These are phyloP conservation scores for Anas acuta DNA, from an alignment of 2,797 vertebrate species.

Conservation along the genomic window DNA sequence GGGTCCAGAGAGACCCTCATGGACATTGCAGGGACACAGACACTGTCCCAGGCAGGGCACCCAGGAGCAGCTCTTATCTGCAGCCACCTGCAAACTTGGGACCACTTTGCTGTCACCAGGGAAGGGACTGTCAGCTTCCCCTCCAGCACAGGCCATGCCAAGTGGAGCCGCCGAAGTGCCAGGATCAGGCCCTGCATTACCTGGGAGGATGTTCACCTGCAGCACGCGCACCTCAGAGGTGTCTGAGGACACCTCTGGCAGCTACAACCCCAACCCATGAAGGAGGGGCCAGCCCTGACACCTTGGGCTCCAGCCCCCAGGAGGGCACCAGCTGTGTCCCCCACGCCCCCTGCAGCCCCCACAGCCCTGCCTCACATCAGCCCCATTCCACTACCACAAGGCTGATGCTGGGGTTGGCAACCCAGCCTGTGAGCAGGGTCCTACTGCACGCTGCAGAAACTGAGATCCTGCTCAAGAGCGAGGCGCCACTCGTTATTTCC, in stretches of 20 bases:
- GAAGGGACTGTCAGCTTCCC: neutral
- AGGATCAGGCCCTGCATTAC: neutral
- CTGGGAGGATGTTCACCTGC: neutral
- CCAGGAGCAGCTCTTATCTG: neutral
- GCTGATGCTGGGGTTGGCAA: neutral
- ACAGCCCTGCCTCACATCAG: neutral
- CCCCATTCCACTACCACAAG: neutral
- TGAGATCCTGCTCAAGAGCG: neutral
- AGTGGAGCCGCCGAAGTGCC: neutral
- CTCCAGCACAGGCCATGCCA: neutral
- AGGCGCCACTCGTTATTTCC: neutral
- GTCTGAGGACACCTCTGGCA: rapidly evolving
- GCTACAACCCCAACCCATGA: rapidly evolving
- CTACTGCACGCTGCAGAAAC: neutral
- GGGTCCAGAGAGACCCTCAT: neutral
- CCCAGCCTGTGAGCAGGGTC: neutral
- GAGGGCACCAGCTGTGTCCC: rapidly evolving
- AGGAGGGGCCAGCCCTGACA: rapidly evolving
- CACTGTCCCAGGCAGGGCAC: neutral
- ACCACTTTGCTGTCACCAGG: rapidly evolving
- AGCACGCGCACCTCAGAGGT: rapidly evolving
- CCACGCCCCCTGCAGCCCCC: rapidly evolving
- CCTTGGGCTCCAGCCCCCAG: neutral
- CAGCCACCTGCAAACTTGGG: rapidly evolving
- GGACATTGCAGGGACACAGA: neutral